Evolutionary conservation across 2,797 vertebrate genomes (phyloP), one percentile per base, ranked within the genome.

Genomic region (Coilia nasus): DNA sequence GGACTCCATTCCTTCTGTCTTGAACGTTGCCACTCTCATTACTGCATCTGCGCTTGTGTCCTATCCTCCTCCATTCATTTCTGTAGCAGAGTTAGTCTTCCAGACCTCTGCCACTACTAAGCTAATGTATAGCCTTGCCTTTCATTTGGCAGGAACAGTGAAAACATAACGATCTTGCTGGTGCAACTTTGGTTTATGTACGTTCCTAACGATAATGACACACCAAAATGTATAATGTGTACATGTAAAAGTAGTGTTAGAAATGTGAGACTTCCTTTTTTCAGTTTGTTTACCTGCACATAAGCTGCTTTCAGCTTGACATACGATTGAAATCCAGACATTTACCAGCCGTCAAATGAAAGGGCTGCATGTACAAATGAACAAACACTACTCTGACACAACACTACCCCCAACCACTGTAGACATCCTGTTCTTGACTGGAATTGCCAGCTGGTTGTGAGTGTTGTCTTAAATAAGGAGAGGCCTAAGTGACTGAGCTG

Each of bases 1-100:
- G 82, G 71, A 83, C 19, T 50, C 14, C 23, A 23, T 41, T 82
- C 47, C 47, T 31, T 84, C 83, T 86, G 64, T 31, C 31, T 75
- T 41, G 31, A 17, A 14, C 14, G 50, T 54, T 41, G 67, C 14
- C 67, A 41, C 15, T 19, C 31, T 75, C 14, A 6, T 7, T 6
- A 28, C 14, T 75, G 15, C 28, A 1, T 75, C 28, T 75, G 15
- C 15, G 28, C 67, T 41, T 41, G 0, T 41, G 15, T 28, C 28
- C 25, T 71, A n/a, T 67, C 14, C 11, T 67, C 25, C 23, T 23
- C 1, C 25, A 17, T 75, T 75, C 14, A 75, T 41, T 12, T 19
- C 28, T 75, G 11, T 10, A 75, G 12, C 67, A 75, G 28, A 14
- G 25, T 35, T 25, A 9, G 25, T 67, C 23, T 28, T 25, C 23